A percentile compares a stretch with the other conserved stretches of the same genome.
Conservation (phyloP, 2,888 invertebrate species). For the Sarcophaga variegata region DNA sequence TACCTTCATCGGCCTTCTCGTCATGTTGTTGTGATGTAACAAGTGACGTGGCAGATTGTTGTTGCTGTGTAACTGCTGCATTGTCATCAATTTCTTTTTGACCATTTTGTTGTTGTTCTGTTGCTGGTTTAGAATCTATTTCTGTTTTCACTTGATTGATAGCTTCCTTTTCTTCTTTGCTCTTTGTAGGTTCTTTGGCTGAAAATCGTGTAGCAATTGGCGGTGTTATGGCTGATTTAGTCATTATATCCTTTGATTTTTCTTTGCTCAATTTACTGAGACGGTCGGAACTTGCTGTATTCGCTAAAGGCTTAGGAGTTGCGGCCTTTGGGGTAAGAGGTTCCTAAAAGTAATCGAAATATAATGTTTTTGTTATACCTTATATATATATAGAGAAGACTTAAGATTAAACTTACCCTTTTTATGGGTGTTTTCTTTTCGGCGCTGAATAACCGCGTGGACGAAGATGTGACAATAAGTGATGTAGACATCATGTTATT, state of each 20-base stretch:
- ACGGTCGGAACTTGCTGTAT: constrained; percentile 73
- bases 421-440: constrained; percentile 80
- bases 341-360: constrained; percentile 71
- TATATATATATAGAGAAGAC: not conserved
- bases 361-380: not conserved
- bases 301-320: constrained; percentile 75
- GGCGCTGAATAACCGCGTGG: constrained; percentile 77
- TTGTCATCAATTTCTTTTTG: constrained; percentile 25
- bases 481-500: constrained; percentile 79
- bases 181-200: constrained; percentile 76
- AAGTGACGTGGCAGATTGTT: constrained; percentile 11
- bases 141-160: constrained; percentile 80
- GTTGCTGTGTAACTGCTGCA: constrained; percentile 67
- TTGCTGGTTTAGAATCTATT: constrained; percentile 68
- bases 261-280: constrained; percentile 72
- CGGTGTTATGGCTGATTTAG: constrained; percentile 74
- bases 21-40: constrained; percentile 74
- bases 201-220: constrained; percentile 65
- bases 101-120: constrained; percentile 72
- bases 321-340: constrained; percentile 74
- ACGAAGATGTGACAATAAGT: constrained; percentile 78
- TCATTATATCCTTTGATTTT: constrained; percentile 74
- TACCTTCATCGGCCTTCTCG: constrained; percentile 79
- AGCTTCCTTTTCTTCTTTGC: constrained; percentile 81
- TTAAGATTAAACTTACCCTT: constrained; percentile 73